Evolutionary conservation across 2,797 vertebrate genomes (phyloP), one percentile per base, ranked within the genome.

Genomic region (Onychomys leucogaster): DNA sequence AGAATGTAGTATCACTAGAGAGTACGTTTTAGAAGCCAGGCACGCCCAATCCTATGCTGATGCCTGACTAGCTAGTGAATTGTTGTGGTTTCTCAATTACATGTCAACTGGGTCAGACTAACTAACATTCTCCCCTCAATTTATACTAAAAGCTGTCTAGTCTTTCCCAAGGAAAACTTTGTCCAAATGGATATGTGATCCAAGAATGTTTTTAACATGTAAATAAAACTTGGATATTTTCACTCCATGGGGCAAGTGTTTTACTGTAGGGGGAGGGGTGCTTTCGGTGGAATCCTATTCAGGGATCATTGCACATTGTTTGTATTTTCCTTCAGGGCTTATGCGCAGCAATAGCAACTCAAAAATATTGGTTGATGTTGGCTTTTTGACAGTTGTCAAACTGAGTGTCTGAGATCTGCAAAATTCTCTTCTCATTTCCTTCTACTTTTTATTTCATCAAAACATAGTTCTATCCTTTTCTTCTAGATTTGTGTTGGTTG

Each of bases 131-230:
- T 90, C 41, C 27, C 27, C 27, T 88, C 29, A 37, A 0, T 41
- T 90, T 43, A 57, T 59, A 34, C n/a, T 86, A 57, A 90, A 71
- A 82, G 34, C 6, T 63, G 80, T 41, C 77, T 59, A 90, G 69
- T 61, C 49, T 89, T 94, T 89, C 82, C 43, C 90, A 92, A 86
- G 61, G 52, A 82, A 91, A 89, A 8, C 16, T 93, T 89, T 93
- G 27, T 78, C 81, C 8, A 71, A 82, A 89, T 9, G 55, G 4
- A 25, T 57, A 63, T 55, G 55, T 52, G 84, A 78, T 43, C 5
- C 81, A 77, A 84, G 21, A 92, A 43, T 86, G 7, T 67, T 85
- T 73, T 78, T 61, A 85, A 65, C 82, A 6, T 90, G 23, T 78
- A 90, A 91, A 59, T 75, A 71, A 81, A 84, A 85, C 25, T n/a